Evolutionary conservation across 2,888 invertebrate species (phyloP).

Genomic region (Hypomecis punctinalis): DNA sequence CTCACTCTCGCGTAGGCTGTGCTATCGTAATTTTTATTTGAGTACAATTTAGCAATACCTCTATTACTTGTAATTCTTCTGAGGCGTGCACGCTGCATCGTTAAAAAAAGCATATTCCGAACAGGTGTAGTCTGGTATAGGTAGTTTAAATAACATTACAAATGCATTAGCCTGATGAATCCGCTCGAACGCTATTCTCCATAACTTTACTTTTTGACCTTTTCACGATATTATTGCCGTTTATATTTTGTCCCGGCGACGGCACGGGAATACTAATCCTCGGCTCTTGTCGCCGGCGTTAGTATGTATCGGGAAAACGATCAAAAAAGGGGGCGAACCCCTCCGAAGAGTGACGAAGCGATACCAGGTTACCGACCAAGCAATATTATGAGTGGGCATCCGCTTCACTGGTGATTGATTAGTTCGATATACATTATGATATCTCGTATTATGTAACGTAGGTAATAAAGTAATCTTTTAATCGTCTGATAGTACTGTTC

Average conservation of each 20-base stretch:
- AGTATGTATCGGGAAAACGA: slow-evolving; percentile 38
- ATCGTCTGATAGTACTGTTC: no score
- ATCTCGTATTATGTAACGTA: slow-evolving; percentile 7
- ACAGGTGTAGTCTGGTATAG: no score
- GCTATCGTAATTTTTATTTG: no score
- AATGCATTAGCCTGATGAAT: slow-evolving; percentile 62
- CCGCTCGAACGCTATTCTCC: slow-evolving; percentile 21
- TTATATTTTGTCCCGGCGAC: slow-evolving; percentile 32
- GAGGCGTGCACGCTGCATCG: no score
- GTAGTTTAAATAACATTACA: slow-evolving; percentile 57
- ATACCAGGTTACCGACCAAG: slow-evolving; percentile 26
- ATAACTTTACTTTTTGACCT: slow-evolving; percentile 26
- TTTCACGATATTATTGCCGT: slow-evolving; percentile 26
- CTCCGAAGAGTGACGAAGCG: slow-evolving; percentile 33
- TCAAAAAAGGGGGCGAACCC: slow-evolving; percentile 34
- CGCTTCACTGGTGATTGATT: slow-evolving; percentile 36
- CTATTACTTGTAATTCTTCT: no score
- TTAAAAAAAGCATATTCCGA: no score
- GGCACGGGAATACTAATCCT: slow-evolving; percentile 35
- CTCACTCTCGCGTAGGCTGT: no score
- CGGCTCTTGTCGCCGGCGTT: slow-evolving; percentile 15
- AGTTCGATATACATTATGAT: slow-evolving; percentile 22
- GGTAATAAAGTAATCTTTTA: not conserved
- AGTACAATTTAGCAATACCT: no score
- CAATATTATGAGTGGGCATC: slow-evolving; percentile 34